Conservation (phyloP, 1,140 invertebrate genomes). For the Aradophagus sp. region DNA sequence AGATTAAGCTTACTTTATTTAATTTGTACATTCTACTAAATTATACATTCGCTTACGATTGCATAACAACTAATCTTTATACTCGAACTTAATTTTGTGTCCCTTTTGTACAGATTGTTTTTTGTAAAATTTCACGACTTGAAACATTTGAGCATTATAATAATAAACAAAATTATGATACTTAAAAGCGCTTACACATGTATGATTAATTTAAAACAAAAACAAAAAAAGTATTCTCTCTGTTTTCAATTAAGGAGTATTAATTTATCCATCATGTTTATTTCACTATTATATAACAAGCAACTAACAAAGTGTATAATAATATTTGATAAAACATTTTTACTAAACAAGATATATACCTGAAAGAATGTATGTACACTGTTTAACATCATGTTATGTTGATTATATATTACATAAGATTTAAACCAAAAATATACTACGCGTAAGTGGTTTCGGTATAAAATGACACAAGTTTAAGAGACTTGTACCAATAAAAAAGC, state of each 20-base stretch:
- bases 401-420: slow-evolving; percentile 55
- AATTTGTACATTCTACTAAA: slow-evolving; percentile 29
- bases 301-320: slow-evolving; percentile 54
- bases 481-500: slow-evolving; percentile 57
- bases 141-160: slow-evolving; percentile 51
- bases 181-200: slow-evolving; percentile 55
- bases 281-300: slow-evolving; percentile 36
- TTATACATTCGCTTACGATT: slow-evolving; percentile 12
- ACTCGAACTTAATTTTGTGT: slow-evolving; percentile 51
- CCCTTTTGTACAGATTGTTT: slow-evolving; percentile 57
- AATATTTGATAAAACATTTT: slow-evolving; percentile 60
- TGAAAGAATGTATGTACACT: slow-evolving; percentile 50
- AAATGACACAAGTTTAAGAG: slow-evolving; percentile 51
- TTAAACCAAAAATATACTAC: slow-evolving; percentile 55
- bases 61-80: slow-evolving; percentile 44
- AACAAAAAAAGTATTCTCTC: slow-evolving; percentile 56
- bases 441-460: slow-evolving; percentile 53
- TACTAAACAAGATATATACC: slow-evolving; percentile 50
- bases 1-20: slow-evolving; percentile 26
- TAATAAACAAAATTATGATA: slow-evolving; percentile 57
- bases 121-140: slow-evolving; percentile 53
- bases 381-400: slow-evolving; percentile 55
- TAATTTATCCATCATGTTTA: slow-evolving; percentile 49
- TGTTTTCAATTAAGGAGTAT: slow-evolving; percentile 53
- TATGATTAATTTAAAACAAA: slow-evolving; percentile 53